phyloP scores from a whole-genome alignment of 2,888 invertebrate species.

The Zhengitettix transpicula region DNA sequence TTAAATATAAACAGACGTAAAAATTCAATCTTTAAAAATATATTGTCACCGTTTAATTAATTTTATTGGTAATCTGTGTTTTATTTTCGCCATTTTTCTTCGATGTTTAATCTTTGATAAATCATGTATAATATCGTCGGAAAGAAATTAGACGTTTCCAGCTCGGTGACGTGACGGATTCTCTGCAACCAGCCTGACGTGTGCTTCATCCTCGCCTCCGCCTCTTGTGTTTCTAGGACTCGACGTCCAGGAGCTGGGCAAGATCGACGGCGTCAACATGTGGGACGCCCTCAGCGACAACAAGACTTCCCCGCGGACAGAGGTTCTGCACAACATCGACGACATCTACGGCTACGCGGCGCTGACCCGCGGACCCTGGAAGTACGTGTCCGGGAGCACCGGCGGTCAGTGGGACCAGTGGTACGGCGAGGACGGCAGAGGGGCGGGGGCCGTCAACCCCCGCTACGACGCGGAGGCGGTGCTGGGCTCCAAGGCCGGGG shows the following conservation, averaged over 20 bases:
- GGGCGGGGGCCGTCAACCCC: slow-evolving; percentile 18
- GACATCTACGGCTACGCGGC: slow-evolving; percentile 21
- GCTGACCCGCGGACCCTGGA: slow-evolving; percentile 25
- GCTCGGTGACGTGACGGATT: too few species aligned
- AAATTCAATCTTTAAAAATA: too few species aligned
- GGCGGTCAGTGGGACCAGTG: slow-evolving; percentile 23
- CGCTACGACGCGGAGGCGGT: slow-evolving; percentile 27
- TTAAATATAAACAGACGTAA: too few species aligned
- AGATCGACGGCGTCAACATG: slow-evolving; percentile 38
- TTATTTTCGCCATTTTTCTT: too few species aligned
- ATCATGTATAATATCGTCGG: too few species aligned
- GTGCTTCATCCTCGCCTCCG: too few species aligned
- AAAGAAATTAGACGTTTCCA: too few species aligned
- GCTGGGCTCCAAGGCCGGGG: slow-evolving; percentile 28
- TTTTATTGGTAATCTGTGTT: too few species aligned
- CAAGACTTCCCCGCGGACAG: slow-evolving; percentile 24
- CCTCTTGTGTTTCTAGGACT: too few species aligned
- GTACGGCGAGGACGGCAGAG: slow-evolving; percentile 28
- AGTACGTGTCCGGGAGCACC: slow-evolving; percentile 18
- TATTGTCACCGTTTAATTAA: too few species aligned
- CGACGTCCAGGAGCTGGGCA: slow-evolving; percentile 28
- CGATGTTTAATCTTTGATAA: too few species aligned
- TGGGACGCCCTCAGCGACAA: slow-evolving; percentile 31
- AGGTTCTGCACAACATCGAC: slow-evolving; percentile 34
- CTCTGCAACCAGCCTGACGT: too few species aligned